Percentiles rank a stretch among this genome's conserved stretches.
Evolutionary conservation across 2,797 vertebrate species (phyloP).

Genomic region (Peromyscus eremicus): DNA sequence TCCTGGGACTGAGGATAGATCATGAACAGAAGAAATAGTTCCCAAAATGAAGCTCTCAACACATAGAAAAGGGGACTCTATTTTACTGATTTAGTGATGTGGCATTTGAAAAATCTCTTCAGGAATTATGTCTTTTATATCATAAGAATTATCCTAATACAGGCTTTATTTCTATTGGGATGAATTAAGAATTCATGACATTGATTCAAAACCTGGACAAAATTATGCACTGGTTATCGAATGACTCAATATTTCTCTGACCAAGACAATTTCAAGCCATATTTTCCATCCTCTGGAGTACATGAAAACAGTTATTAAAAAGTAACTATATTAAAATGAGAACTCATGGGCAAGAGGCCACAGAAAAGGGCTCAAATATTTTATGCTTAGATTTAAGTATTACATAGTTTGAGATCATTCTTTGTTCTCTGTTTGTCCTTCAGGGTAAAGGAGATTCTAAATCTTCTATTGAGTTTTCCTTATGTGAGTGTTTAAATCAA

Average conservation of each 20-base stretch:
- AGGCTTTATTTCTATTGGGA: neutral
- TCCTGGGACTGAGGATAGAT: neutral
- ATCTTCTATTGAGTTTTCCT: neutral
- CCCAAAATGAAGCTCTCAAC: neutral
- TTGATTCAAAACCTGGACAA: neutral
- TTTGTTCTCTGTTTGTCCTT: neutral
- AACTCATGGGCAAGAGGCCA: neutral
- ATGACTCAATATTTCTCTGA: neutral
- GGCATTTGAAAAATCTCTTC: neutral
- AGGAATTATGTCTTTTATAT: neutral
- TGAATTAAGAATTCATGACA: slow-evolving; percentile 5
- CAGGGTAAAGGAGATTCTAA: neutral
- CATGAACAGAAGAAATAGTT: neutral
- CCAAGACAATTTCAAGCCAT: neutral
- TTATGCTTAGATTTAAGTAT: neutral
- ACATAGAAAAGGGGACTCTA: neutral
- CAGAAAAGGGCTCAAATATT: neutral
- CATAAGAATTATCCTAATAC: neutral
- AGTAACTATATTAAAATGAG: slow-evolving; percentile 18
- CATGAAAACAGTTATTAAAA: neutral
- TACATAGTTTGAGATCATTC: neutral
- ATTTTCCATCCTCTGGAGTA: neutral
- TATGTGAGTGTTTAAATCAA: neutral
- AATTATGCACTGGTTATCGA: neutral
- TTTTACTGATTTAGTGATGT: neutral